A percentile compares a stretch with the other conserved stretches of the same genome.
phyloP scores from a whole-genome alignment of 1,140 invertebrate genomes.

The Trichoplusia ni region DNA sequence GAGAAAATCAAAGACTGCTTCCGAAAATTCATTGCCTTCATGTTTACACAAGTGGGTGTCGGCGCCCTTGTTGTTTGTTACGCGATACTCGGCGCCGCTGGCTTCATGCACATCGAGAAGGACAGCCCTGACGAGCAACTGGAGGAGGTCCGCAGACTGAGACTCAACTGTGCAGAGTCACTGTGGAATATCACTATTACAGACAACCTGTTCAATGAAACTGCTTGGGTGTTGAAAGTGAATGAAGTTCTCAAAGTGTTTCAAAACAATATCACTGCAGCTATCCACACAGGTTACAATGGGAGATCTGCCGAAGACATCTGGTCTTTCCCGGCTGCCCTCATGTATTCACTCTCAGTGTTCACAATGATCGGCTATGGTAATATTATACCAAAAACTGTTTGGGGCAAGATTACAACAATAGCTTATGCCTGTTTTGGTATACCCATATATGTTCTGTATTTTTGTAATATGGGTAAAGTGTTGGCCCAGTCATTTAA shows the following conservation, averaged over 20 bases:
- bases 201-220: conserved; percentile 89
- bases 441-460: conserved; percentile 95
- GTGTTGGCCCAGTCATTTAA: conserved; percentile 90
- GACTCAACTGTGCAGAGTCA: conserved; percentile 82
- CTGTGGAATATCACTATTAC: conserved; percentile 89
- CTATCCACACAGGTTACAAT: conserved; percentile 90
- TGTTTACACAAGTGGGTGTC: conserved; percentile 97
- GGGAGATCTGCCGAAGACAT: conserved; percentile 86
- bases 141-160: conserved; percentile 74
- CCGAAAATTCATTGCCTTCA: conserved; percentile 92
- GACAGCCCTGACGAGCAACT: conserved; percentile 84
- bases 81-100: conserved; percentile 95
- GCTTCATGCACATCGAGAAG: conserved; percentile 94
- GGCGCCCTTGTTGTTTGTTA: conserved; percentile 97
- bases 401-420: conserved; percentile 94
- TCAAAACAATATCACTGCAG: conserved; percentile 86
- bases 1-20: conserved; percentile 91
- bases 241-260: conserved; percentile 86
- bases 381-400: conserved; percentile 94
- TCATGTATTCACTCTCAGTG: conserved; percentile 93
- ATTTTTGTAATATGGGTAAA: conserved; percentile 95
- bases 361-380: conserved; percentile 98
- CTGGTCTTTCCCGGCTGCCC: conserved; percentile 92
- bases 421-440: conserved; percentile 97
- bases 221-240: conserved; percentile 86